Base-by-base conservation (phyloP, 2,113 vertebrate genomes). In the Thymallus thymallus region DNA sequence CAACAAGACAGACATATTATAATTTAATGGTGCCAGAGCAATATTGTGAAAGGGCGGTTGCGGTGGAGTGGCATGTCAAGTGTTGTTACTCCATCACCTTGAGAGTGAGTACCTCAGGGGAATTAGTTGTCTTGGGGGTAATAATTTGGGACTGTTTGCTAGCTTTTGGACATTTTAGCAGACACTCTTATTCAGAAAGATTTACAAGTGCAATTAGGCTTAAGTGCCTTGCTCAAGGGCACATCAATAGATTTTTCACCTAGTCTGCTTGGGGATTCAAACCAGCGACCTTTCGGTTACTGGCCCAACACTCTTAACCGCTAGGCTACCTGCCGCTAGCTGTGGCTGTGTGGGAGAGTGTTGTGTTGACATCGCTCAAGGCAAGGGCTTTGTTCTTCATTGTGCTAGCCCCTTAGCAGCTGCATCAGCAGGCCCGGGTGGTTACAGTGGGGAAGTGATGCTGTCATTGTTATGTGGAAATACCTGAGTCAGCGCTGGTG, bases 391-490 rank as follows among this genome's bases (percentile, higher is more conserved):
- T 48, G 55, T 32, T 48, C 70, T 69, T 41, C 46, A 66, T 35
- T 58, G 30, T 35, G 6, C 26, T 20, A 18, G 18, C 64, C 16
- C 16, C 26, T 13, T 32, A 10, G 29, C 64, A 66, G 64, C 24
- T 66, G 56, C n/a, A 22, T 64, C 13, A 51, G 48, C 48, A 51
- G 48, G 14, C 16, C 48, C 18, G 48, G 16, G 48, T 51, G 48
- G 48, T 51, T 51, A 14, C 12, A 16, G 13, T 51, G 48, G 73
- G 80, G 86, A 84, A 85, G 79, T 69, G 6, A 3, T 84, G 84
- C 86, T 88, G 87, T 75, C 76, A 87, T 81, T 74, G 85, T 74
- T 32, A 68, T 87, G 88, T 86, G 55, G 70, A 80, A 89, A 86
- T 35, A 24, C 71, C 71, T 55, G 81, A 81, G 55, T 89, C 87